Percentiles rank a stretch among this genome's conserved stretches.
Evolutionary conservation across 2,113 vertebrate genomes (phyloP).

Genomic region (Muntiacus reevesi): DNA sequence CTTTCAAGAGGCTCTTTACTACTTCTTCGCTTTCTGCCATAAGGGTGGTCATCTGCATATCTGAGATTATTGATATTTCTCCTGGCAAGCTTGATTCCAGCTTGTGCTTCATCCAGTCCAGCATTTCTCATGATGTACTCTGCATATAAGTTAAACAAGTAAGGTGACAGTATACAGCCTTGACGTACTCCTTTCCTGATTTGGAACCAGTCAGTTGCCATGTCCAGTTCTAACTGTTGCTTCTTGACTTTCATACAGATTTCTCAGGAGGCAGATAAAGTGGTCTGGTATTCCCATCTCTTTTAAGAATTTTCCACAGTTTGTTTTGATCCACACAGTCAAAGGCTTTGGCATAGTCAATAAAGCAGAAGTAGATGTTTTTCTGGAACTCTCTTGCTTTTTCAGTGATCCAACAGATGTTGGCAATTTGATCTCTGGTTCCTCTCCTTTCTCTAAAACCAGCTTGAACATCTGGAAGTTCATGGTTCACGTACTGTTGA

Average conservation of each 20-base stretch:
- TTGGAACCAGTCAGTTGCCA: neutral
- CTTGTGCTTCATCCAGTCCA: neutral
- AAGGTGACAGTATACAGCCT: neutral
- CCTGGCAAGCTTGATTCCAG: neutral
- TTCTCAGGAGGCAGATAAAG: neutral
- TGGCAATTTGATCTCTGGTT: neutral
- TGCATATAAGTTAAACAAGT: neutral
- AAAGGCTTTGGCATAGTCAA: neutral
- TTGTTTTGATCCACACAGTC: neutral
- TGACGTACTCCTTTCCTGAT: neutral
- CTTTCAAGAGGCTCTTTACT: neutral
- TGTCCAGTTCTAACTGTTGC: neutral
- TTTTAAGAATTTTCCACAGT: neutral
- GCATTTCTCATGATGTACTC: neutral
- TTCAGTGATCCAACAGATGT: rapidly evolving
- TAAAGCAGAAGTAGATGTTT: neutral
- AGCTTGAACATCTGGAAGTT: neutral
- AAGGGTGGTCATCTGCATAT: neutral
- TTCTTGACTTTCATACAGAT: neutral
- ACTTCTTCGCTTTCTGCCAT: neutral
- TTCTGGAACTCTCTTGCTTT: neutral
- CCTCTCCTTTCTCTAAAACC: neutral
- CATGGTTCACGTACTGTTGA: neutral
- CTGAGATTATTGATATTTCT: neutral
- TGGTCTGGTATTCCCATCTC: neutral